Percentiles rank a stretch among this genome's conserved stretches.
Conservation (phyloP, 64 coral and sea anemone species). For the Platygyra sinensis region DNA sequence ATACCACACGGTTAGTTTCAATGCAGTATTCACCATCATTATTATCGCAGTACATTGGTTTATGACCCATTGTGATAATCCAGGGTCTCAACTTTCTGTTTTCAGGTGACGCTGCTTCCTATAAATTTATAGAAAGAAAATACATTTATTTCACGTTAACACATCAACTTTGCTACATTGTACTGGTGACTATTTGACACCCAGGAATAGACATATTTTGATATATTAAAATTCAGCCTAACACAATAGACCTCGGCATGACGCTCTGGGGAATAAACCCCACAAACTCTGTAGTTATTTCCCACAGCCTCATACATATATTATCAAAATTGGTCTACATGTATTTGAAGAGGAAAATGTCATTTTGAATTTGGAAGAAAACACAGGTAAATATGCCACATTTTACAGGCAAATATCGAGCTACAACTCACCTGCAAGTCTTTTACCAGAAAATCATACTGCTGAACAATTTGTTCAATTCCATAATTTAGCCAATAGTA, state of each 20-base stretch:
- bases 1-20: conserved; percentile 68
- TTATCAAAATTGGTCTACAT: no score
- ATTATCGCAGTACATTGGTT: conserved; percentile 96
- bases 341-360: no score
- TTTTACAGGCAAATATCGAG: no score
- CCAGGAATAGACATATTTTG: no score
- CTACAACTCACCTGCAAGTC: conserved; percentile 36
- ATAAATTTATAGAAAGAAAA: neutral
- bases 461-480: conserved; percentile 72
- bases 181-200: neutral
- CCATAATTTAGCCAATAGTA: conserved; percentile 85
- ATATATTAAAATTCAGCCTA: no score
- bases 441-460: conserved; percentile 75
- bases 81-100: conserved; percentile 80
- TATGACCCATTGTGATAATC: conserved; percentile 95
- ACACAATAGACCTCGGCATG: no score
- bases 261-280: no score
- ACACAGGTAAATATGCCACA: no score
- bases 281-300: no score
- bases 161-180: neutral
- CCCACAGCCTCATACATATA: no score
- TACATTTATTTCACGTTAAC: neutral
- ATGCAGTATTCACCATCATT: conserved; percentile 80
- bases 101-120: conserved; percentile 87
- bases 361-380: no score